phyloP scores from a whole-genome alignment of 2,888 invertebrate genomes.

The Gymnocheta viridis region DNA sequence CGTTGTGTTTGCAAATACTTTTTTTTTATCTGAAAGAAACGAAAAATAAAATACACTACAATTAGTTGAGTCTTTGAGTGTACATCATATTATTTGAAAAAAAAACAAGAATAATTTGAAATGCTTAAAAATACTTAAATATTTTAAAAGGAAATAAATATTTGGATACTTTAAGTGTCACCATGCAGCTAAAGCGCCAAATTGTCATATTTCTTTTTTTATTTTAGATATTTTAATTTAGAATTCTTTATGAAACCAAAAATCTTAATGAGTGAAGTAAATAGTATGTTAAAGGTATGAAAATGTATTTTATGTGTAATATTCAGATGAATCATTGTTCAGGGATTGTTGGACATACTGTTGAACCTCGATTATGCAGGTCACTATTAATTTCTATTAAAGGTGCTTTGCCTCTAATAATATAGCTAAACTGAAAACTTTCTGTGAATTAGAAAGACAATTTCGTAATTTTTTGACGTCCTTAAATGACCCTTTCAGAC shows the following conservation, averaged over 20 bases:
- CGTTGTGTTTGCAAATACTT: slow-evolving; percentile 65
- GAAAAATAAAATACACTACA: slow-evolving; percentile 41
- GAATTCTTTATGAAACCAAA: not conserved
- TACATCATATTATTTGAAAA: not conserved
- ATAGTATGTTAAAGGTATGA: no score
- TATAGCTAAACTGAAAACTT: no score
- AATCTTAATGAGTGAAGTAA: slow-evolving; percentile 5
- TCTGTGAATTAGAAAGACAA: no score
- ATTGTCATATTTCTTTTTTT: slow-evolving; percentile 7
- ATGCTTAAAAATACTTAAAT: slow-evolving; percentile 43
- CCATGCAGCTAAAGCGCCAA: not conserved
- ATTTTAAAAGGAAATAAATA: slow-evolving; percentile 43
- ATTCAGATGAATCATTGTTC: not conserved
- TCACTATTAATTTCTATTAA: no score
- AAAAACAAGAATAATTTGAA: slow-evolving; percentile 34
- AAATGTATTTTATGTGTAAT: not conserved
- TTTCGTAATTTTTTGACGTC: no score
- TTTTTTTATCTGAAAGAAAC: slow-evolving; percentile 49
- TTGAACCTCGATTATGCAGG: no score
- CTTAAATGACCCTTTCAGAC: no score
- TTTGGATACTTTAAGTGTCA: slow-evolving; percentile 32
- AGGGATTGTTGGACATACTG: no score
- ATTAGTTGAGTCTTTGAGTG: slow-evolving; percentile 39
- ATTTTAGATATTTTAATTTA: not conserved
- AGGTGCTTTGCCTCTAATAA: no score